These are phyloP conservation scores for Neopelma chrysocephalum DNA, from an alignment of 2,797 vertebrate genomes.

Conservation along the genomic window DNA sequence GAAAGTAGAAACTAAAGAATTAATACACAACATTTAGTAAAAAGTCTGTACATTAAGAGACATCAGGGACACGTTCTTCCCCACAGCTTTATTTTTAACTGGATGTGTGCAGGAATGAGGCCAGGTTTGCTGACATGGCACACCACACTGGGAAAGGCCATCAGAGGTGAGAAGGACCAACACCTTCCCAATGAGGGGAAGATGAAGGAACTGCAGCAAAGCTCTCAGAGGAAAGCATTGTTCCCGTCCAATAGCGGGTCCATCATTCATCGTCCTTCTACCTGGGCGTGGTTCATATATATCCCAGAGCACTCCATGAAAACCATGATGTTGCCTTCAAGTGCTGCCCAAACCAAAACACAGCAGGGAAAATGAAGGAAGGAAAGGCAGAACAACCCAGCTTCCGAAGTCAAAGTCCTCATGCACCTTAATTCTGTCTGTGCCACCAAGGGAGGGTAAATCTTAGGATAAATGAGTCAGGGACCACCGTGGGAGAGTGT, in stretches of 20 bases:
- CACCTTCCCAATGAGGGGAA: neutral
- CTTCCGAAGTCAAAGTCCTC: neutral
- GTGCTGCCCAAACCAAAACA: neutral
- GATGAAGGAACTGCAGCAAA: neutral
- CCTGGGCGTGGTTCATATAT: neutral
- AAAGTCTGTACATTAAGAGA: neutral
- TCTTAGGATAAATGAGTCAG: neutral
- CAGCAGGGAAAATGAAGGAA: neutral
- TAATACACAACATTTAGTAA: neutral
- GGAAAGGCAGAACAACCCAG: neutral
- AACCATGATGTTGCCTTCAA: neutral
- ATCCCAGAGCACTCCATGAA: neutral
- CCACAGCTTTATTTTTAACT: neutral
- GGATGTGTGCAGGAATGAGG: neutral
- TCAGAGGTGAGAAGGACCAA: neutral
- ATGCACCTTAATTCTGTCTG: neutral
- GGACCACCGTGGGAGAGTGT: neutral
- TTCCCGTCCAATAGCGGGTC: neutral
- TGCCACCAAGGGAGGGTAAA: neutral
- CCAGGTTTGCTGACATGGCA: neutral
- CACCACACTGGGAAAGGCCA: neutral
- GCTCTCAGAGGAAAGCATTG: neutral
- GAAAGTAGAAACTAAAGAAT: neutral
- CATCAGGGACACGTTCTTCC: rapidly evolving
- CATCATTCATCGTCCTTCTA: neutral